phyloP scores from a whole-genome alignment of 2,888 invertebrate genomes.

The Lysandra bellargus region DNA sequence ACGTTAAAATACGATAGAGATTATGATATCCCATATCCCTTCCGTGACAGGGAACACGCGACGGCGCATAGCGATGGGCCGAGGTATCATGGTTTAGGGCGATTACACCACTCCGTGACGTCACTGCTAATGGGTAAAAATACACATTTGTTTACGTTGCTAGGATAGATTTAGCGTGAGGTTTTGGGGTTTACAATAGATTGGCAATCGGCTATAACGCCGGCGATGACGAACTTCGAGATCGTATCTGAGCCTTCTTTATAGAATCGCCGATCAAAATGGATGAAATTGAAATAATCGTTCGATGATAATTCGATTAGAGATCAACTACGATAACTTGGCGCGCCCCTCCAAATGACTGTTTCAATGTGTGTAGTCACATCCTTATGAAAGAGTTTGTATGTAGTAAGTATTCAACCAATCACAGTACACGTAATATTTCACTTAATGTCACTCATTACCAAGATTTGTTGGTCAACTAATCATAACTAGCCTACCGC shows the following conservation, averaged over 20 bases:
- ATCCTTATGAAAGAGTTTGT: too few relatives aligned
- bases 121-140: conserved; percentile 34
- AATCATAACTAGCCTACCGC: too few relatives aligned
- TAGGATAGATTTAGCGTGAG: conserved; percentile 17
- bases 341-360: too few relatives aligned
- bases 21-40: conserved; percentile 10
- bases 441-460: too few relatives aligned
- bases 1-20: conserved; percentile 3
- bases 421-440: too few relatives aligned
- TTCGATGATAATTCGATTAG: too few relatives aligned
- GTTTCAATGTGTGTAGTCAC: too few relatives aligned
- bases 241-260: not conserved
- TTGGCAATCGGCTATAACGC: not conserved
- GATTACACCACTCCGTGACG: conserved; percentile 36
- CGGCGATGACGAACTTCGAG: not conserved
- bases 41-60: conserved; percentile 17
- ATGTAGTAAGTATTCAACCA: too few relatives aligned
- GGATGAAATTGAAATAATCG: too few relatives aligned
- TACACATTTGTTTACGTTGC: conserved; percentile 31
- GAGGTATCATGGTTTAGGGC: conserved; percentile 34
- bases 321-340: too few relatives aligned
- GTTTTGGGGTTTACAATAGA: not conserved
- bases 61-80: conserved; percentile 26
- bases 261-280: too few relatives aligned
- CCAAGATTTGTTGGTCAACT: too few relatives aligned